Conservation (phyloP, 2,113 vertebrate species). For the Telmatochromis sp. region DNA sequence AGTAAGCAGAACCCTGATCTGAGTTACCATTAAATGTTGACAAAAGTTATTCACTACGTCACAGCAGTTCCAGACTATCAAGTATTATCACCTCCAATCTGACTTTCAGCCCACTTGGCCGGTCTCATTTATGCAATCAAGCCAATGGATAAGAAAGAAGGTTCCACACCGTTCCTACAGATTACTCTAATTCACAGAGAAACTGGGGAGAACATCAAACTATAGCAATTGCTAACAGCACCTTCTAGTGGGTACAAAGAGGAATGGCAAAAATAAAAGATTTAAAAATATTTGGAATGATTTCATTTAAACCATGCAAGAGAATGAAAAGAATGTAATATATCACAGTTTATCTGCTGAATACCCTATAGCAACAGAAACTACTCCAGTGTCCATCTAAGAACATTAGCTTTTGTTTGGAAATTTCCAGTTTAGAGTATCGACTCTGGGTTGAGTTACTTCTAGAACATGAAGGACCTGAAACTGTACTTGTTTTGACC, state of each 20-base stretch:
- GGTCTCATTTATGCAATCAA: background rate
- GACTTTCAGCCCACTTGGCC: background rate
- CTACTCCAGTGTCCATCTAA: background rate
- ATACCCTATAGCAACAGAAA: background rate
- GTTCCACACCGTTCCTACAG: background rate
- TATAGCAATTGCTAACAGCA: background rate
- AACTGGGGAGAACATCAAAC: background rate
- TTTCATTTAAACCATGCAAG: background rate
- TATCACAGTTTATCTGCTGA: background rate
- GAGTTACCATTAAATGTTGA: background rate
- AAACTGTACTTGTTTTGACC: background rate
- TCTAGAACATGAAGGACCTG: background rate
- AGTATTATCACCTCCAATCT: background rate
- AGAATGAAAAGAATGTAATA: background rate
- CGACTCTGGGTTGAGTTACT: background rate
- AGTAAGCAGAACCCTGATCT: background rate
- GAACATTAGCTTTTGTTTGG: background rate
- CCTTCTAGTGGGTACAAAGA: background rate
- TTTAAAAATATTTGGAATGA: background rate
- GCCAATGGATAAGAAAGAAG: background rate
- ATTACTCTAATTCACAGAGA: background rate
- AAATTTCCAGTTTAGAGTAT: background rate
- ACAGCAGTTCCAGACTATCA: background rate
- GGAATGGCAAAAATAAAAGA: background rate
- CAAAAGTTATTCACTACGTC: background rate